Evolutionary conservation across 2,113 vertebrate genomes (phyloP).

Genomic region (Ginglymostoma cirratum): DNA sequence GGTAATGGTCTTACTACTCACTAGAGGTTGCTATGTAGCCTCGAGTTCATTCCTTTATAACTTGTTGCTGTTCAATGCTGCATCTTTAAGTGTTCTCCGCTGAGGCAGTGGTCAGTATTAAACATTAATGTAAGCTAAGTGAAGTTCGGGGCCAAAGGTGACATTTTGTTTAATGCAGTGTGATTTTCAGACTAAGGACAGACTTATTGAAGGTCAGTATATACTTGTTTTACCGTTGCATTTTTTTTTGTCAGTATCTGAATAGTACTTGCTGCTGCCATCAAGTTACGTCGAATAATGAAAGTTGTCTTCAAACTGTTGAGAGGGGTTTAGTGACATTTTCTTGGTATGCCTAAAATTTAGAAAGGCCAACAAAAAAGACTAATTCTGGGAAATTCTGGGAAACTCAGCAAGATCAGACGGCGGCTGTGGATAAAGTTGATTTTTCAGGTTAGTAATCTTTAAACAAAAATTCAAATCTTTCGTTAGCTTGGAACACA

Average conservation of each 20-base stretch:
- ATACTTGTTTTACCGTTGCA: neutral
- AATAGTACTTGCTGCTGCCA: neutral
- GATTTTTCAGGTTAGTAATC: neutral
- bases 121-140: neutral
- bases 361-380: neutral
- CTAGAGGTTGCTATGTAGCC: neutral
- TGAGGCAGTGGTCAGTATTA: neutral
- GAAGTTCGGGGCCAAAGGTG: neutral
- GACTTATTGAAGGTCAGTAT: neutral
- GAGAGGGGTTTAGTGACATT: neutral
- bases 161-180: neutral
- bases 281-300: neutral
- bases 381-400: neutral
- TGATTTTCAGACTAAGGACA: neutral
- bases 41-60: neutral
- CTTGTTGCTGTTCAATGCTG: conserved; percentile 6
- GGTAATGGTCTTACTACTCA: neutral
- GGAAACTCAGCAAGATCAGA: neutral
- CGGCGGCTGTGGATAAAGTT: neutral
- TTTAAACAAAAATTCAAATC: neutral
- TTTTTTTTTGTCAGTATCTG: neutral
- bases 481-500: neutral
- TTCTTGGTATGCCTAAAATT: neutral
- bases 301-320: neutral
- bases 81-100: neutral